Evolutionary conservation across 2,113 vertebrate genomes (phyloP).

Genomic region (Python bivittatus): DNA sequence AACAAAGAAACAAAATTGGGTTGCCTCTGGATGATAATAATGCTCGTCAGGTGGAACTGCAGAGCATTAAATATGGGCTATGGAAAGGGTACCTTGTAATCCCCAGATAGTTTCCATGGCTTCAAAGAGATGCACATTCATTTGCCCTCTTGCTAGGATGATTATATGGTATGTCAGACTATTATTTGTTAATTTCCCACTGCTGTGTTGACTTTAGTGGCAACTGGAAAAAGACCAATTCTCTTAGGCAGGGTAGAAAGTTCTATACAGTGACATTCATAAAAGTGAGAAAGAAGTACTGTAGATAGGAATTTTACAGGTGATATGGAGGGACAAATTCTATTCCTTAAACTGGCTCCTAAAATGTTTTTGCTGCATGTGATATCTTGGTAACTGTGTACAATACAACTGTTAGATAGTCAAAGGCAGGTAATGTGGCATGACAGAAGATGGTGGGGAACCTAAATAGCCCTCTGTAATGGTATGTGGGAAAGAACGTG

Average conservation of each 20-base stretch:
- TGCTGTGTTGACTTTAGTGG: conserved; percentile 44
- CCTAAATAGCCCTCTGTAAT: background rate
- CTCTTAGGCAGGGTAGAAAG: conserved; percentile 23
- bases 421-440: conserved; percentile 7
- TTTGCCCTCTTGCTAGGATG: conserved; percentile 27
- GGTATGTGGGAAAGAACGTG: too few relatives aligned
- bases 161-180: conserved; percentile 15
- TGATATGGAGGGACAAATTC: background rate
- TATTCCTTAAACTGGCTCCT: background rate
- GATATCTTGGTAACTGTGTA: background rate
- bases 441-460: background rate
- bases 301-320: conserved; percentile 7
- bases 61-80: conserved; percentile 9
- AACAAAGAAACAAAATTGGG: background rate
- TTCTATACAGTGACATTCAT: conserved; percentile 2
- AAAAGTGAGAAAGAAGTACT: background rate
- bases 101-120: conserved; percentile 6
- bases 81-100: background rate
- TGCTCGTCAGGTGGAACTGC: background rate
- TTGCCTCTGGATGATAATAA: too few relatives aligned
- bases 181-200: conserved; percentile 26
- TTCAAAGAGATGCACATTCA: conserved; percentile 23
- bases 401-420: background rate
- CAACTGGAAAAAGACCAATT: conserved; percentile 14
- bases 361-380: conserved; percentile 6